Evolutionary conservation across 2,888 invertebrate genomes (phyloP).

Genomic region (Podabrus alpinus): DNA sequence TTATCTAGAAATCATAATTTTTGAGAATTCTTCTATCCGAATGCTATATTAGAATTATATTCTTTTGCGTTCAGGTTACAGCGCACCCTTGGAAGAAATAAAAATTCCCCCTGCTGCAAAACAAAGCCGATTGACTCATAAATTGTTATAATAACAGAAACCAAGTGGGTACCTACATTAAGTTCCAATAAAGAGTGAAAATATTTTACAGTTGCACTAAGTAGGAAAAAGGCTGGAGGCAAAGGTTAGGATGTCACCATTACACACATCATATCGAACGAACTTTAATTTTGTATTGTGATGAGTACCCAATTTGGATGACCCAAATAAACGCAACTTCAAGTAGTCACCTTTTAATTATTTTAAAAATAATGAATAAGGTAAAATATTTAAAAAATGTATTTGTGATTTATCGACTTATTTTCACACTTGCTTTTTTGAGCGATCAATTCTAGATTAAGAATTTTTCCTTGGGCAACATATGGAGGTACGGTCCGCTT

Average conservation of each 20-base stretch:
- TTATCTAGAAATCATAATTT: too few species aligned
- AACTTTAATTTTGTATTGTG: neutral
- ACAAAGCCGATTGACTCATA: neutral
- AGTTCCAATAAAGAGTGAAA: neutral
- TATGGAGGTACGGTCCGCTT: constrained; percentile 32
- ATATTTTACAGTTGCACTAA: neutral
- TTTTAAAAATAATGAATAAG: neutral
- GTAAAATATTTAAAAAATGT: neutral
- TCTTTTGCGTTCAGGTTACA: too few species aligned
- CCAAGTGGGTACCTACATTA: neutral
- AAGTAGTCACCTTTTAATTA: neutral
- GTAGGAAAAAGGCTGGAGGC: neutral
- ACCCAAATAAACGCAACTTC: neutral
- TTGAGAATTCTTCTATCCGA: too few species aligned
- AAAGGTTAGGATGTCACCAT: neutral
- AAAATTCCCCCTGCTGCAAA: neutral
- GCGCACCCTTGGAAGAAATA: neutral
- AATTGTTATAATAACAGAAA: neutral
- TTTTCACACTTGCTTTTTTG: neutral
- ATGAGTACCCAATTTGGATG: neutral
- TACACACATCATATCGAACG: neutral
- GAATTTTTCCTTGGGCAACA: constrained; percentile 4
- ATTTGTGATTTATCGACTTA: neutral
- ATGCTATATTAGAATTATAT: too few species aligned
- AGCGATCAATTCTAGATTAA: neutral